A percentile compares a stretch with the other conserved stretches of the same genome.
phyloP scores from a whole-genome alignment of 2,113 vertebrate species.

The Nettapus auritus region DNA sequence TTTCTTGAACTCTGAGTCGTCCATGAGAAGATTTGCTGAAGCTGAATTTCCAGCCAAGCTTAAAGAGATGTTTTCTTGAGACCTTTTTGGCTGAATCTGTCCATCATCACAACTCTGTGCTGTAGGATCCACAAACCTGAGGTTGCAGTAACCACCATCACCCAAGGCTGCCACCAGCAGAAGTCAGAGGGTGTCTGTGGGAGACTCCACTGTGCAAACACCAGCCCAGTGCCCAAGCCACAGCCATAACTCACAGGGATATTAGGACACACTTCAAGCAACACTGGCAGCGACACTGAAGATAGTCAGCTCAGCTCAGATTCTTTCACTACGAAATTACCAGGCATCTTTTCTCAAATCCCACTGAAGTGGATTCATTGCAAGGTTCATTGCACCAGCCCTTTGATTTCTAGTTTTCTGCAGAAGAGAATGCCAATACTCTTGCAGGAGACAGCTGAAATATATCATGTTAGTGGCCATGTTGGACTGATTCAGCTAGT shows the following conservation, averaged over 20 bases:
- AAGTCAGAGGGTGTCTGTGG: not conserved
- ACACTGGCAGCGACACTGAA: not conserved
- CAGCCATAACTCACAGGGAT: not conserved
- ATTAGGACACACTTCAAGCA: not conserved
- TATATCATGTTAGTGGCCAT: not conserved
- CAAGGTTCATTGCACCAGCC: not conserved
- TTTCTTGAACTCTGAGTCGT: not conserved
- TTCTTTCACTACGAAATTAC: not conserved
- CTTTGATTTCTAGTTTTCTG: not conserved
- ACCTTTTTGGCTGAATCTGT: not conserved
- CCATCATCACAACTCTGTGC: not conserved
- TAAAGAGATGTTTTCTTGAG: not conserved
- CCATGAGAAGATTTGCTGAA: not conserved
- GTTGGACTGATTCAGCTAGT: not conserved
- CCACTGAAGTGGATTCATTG: not conserved
- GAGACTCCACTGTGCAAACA: rapidly evolving
- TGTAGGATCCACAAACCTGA: not conserved
- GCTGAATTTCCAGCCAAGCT: not conserved
- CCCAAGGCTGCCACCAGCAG: not conserved
- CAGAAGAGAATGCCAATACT: not conserved
- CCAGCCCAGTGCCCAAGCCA: not conserved
- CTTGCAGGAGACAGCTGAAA: not conserved
- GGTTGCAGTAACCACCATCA: not conserved
- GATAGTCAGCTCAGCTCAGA: not conserved
- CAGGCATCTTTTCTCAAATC: not conserved